Evolutionary conservation across 2,113 vertebrate genomes (phyloP).

Genomic region (Malurus elegans): DNA sequence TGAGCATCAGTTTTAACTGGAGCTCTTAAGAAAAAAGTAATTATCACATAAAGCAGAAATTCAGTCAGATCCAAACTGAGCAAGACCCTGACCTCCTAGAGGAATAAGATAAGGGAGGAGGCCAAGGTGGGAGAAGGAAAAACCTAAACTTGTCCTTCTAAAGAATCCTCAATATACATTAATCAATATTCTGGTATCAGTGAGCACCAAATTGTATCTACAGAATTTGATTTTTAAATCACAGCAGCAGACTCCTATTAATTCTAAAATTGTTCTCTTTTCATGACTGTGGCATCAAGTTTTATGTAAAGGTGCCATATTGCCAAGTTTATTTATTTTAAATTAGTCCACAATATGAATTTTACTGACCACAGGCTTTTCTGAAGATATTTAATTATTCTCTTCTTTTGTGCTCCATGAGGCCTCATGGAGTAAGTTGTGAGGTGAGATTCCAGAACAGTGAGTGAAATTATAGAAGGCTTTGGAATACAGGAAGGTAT

Average conservation of each 20-base stretch:
- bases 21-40: neutral
- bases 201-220: neutral
- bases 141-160: neutral
- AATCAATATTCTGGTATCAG: neutral
- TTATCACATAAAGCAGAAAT: neutral
- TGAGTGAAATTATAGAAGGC: neutral
- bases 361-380: neutral
- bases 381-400: neutral
- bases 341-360: neutral
- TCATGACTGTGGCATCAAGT: fast-evolving
- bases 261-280: neutral
- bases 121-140: neutral
- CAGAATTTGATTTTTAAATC: neutral
- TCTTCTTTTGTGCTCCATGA: neutral
- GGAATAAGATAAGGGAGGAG: neutral
- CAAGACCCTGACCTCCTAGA: neutral
- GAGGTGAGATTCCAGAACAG: conserved; percentile 10
- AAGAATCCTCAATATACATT: neutral
- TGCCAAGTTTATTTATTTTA: neutral
- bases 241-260: neutral
- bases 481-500: conserved; percentile 38
- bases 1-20: neutral
- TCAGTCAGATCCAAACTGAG: neutral
- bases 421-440: neutral
- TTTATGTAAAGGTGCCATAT: neutral